These are phyloP conservation scores for Otolemur garnettii DNA, from an alignment of 2,113 vertebrate genomes.

Conservation along the genomic window DNA sequence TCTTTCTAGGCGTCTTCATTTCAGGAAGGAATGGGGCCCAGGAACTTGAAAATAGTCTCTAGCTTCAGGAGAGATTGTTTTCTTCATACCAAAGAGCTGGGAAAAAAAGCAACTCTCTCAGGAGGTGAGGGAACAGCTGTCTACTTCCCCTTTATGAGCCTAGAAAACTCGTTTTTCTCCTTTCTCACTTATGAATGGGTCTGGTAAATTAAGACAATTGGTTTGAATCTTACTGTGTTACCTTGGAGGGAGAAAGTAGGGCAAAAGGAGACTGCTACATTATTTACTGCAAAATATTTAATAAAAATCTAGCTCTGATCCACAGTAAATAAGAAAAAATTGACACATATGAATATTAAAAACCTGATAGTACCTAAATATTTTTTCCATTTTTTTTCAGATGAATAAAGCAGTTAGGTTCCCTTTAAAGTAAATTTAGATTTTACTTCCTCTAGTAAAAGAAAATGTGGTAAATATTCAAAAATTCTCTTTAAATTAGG, in stretches of 20 bases:
- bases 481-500: neutral
- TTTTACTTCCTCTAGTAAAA: neutral
- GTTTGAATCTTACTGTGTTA: neutral
- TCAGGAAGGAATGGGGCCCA: neutral
- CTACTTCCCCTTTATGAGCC: neutral
- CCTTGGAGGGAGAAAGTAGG: neutral
- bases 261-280: neutral
- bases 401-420: neutral
- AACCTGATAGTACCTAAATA: neutral
- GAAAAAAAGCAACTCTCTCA: neutral
- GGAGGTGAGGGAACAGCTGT: neutral
- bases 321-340: constrained; percentile 4
- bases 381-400: neutral
- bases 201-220: neutral
- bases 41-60: neutral
- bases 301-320: neutral
- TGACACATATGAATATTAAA: neutral
- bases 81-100: neutral
- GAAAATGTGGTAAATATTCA: neutral
- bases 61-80: neutral
- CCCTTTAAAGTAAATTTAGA: constrained; percentile 5
- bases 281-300: neutral
- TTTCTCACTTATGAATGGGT: neutral
- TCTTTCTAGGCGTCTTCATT: neutral
- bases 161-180: neutral